Evolutionary conservation across 2,888 invertebrate genomes (phyloP).

Genomic region (Saturnia pavonia): DNA sequence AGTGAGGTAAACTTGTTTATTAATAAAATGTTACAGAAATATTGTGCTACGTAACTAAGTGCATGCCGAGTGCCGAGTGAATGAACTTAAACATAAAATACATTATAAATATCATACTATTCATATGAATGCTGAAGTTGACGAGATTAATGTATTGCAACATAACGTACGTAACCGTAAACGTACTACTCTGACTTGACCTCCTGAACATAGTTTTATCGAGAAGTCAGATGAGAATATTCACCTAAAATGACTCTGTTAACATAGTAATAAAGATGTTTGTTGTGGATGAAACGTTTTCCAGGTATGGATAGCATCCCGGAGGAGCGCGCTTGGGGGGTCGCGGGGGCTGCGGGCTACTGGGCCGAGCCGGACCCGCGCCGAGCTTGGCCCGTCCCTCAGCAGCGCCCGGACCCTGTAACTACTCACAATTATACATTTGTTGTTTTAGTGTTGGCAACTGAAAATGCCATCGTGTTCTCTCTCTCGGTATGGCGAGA

Average conservation of each 20-base stretch:
- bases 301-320: conserved; percentile 41
- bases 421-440: neutral
- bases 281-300: neutral
- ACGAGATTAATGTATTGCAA: no score
- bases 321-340: conserved; percentile 32
- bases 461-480: neutral
- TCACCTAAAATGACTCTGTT: neutral
- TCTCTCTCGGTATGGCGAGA: no score
- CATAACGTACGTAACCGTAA: no score
- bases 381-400: conserved; percentile 69
- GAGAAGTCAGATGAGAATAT: neutral
- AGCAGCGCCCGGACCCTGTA: conserved; percentile 48
- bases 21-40: no score
- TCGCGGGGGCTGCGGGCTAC: conserved; percentile 30
- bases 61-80: no score
- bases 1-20: no score
- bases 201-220: no score
- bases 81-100: no score
- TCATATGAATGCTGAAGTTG: no score
- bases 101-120: no score
- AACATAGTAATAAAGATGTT: neutral
- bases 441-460: neutral
- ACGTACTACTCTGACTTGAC: no score
- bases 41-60: no score
- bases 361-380: conserved; percentile 40